phyloP scores from a whole-genome alignment of 1,140 invertebrate genomes.

The Drosophila burlai region DNA sequence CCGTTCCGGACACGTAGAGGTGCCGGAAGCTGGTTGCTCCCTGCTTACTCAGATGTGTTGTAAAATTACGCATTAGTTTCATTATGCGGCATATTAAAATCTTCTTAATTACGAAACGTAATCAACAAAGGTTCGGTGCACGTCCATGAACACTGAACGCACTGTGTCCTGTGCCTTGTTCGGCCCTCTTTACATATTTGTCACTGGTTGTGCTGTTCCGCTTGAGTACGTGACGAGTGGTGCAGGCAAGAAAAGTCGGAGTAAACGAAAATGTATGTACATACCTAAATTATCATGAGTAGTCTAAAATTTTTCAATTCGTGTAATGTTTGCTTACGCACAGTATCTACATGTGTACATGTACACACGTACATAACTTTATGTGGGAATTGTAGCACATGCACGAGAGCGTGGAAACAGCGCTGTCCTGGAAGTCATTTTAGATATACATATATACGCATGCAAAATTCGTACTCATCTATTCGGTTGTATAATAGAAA shows the following conservation, averaged over 20 bases:
- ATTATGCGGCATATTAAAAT: constrained; percentile 81
- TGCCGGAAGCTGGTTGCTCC: constrained; percentile 11
- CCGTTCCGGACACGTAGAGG: constrained; percentile 4
- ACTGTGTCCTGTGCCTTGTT: constrained; percentile 40
- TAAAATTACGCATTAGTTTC: constrained; percentile 82
- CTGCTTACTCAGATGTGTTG: constrained; percentile 77
- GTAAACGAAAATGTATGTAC: constrained; percentile 66
- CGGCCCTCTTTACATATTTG: constrained; percentile 57
- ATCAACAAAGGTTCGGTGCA: constrained; percentile 65
- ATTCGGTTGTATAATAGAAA: no score
- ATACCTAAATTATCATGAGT: constrained; percentile 43
- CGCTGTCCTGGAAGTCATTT: neutral
- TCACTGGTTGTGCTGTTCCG: constrained; percentile 19
- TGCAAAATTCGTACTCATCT: no score
- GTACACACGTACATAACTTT: constrained; percentile 1
- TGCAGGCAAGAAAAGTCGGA: constrained; percentile 59
- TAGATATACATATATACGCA: neutral
- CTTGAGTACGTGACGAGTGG: constrained; percentile 55
- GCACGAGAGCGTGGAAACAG: neutral
- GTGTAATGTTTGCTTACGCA: constrained; percentile 54
- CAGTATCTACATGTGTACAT: constrained; percentile 18
- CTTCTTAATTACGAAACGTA: constrained; percentile 77
- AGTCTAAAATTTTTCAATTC: constrained; percentile 56
- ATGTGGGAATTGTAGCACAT: neutral
- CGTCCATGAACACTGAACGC: constrained; percentile 3